These are phyloP conservation scores for Acanthis flammea DNA, from an alignment of 2,797 vertebrate genomes.

Conservation along the genomic window DNA sequence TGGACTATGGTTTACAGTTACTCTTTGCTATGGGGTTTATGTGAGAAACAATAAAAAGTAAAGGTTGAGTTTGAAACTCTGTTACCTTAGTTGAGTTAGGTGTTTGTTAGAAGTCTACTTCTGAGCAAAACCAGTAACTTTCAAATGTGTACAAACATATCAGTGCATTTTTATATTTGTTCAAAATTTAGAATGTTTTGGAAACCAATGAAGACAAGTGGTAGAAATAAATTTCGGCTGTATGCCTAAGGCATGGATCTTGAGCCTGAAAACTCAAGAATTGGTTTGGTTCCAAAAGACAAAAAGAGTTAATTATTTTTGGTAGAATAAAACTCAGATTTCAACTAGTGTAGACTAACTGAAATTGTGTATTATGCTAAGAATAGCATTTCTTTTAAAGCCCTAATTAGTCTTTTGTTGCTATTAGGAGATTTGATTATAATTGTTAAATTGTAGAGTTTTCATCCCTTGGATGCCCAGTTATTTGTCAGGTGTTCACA, in stretches of 20 bases:
- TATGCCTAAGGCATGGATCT: neutral
- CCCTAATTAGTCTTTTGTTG: neutral
- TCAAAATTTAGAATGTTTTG: neutral
- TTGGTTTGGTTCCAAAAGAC: neutral
- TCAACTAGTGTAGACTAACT: neutral
- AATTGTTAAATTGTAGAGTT: neutral
- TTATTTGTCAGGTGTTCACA: neutral
- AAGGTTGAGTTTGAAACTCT: neutral
- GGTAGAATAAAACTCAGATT: neutral
- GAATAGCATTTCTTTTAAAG: neutral
- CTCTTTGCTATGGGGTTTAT: neutral
- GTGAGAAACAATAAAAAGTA: neutral
- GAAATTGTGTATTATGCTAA: neutral
- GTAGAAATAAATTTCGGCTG: neutral
- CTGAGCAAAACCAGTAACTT: neutral
- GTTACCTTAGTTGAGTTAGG: neutral
- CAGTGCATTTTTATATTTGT: neutral
- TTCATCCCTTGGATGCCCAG: neutral
- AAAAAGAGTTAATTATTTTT: neutral
- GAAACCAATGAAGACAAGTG: neutral
- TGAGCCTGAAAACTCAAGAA: neutral
- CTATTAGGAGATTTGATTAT: neutral
- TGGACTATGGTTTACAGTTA: neutral
- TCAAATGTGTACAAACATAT: neutral
- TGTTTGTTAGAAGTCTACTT: neutral